These are phyloP conservation scores for Dendrocincla tyrannina DNA, from an alignment of 2,797 vertebrate species.

Conservation along the genomic window DNA sequence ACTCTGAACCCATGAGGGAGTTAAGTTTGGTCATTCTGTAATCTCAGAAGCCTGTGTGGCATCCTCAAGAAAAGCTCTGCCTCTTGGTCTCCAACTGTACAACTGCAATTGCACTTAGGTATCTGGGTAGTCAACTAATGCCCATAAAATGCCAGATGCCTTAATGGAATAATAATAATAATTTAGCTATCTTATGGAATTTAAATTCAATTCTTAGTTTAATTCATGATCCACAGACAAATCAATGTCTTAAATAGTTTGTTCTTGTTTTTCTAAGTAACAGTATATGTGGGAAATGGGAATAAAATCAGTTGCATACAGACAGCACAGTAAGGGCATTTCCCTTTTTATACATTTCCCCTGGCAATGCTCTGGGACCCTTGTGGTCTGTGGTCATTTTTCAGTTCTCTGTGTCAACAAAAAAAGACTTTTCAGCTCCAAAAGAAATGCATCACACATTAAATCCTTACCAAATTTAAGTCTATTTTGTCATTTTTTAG, in stretches of 20 bases:
- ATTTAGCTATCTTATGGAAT: not conserved
- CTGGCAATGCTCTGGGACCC: conserved; percentile 31
- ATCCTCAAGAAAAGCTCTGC: not conserved
- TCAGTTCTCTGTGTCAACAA: conserved; percentile 62
- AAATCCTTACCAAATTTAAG: conserved; percentile 59
- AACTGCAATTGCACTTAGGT: not conserved
- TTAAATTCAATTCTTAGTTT: conserved; percentile 7
- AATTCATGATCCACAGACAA: conserved; percentile 31
- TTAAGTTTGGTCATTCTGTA: not conserved
- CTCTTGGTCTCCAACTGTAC: not conserved
- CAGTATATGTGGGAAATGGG: conserved; percentile 21
- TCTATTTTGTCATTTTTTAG: conserved; percentile 39
- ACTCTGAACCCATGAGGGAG: not conserved
- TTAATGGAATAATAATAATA: not conserved
- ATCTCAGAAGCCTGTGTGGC: not conserved
- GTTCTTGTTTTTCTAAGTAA: conserved; percentile 41
- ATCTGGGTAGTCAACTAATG: not conserved
- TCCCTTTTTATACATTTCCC: conserved; percentile 60
- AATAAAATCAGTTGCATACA: conserved; percentile 65
- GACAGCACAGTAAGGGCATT: conserved; percentile 47
- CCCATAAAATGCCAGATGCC: not conserved
- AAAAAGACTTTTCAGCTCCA: conserved; percentile 52
- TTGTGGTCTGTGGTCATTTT: conserved; percentile 67
- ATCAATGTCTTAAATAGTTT: conserved; percentile 29
- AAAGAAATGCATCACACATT: conserved; percentile 62